Evolutionary conservation across 2,113 vertebrate genomes (phyloP), one percentile per base, ranked within the genome.

Genomic region (Scomber scombrus): DNA sequence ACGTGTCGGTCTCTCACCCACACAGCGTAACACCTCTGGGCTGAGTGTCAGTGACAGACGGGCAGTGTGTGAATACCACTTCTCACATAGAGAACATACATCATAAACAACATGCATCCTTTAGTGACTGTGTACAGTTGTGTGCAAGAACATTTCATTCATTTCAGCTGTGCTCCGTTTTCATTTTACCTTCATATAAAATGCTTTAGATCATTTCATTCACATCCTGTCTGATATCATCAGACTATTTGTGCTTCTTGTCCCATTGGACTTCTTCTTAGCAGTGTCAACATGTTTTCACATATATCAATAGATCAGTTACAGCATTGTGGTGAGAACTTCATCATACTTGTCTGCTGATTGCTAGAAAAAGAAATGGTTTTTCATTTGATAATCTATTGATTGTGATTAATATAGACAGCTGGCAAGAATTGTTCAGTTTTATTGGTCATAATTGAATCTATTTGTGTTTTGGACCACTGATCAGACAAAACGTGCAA

Each of bases 11-110:
- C 81, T 88, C 75, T 74, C 86, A 58, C 67, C 71, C 86, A 62
- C 63, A 0, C 80, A 68, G 88, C 52, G 61, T 88, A 90, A 93
- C 95, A 94, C 92, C 88, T 95, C 89, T 62, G 49, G 82, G 89
- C 84, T 82, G 89, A 93, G 91, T 89, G 90, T 81, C 68, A 56
- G 68, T 92, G 85, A 92, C 85, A 82, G 80, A 84, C 51, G 55
- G 75, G 54, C 75, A 4, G 69, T 4, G 74, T 85, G 70, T 78
- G 79, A 88, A 81, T 26, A 67, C 69, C 63, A 43, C 34, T 15
- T 54, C 50, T 80, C 61, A 8, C 21, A 50, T 0, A 34, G n/a
- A 43, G 4, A 11, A 64, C 50, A 65, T 26, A 45, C 19, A 15
- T 46, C 19, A 34, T 16, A 5, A 14, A n/a, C 46, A 46, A 16